These are phyloP conservation scores for Rhopilema esculentum DNA, from an alignment of 30 jellyfish, hydroid and myxozoan genomes.

Conservation along the genomic window DNA sequence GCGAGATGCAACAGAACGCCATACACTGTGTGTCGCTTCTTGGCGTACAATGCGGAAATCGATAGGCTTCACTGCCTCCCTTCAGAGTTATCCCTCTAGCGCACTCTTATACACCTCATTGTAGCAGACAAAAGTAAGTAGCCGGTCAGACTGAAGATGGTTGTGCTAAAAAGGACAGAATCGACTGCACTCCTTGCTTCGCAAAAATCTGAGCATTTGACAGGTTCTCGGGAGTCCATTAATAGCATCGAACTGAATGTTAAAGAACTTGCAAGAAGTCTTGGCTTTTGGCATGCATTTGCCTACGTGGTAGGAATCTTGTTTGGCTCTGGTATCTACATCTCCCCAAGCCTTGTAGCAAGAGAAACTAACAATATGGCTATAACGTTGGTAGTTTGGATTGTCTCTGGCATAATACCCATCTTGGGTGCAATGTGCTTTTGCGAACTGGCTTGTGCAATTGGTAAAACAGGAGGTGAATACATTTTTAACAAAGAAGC, in stretches of 20 bases:
- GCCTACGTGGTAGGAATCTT: conserved; percentile 51
- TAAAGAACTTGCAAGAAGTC: conserved; percentile 19
- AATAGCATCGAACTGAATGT: too few species aligned
- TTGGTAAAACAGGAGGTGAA: conserved; percentile 59
- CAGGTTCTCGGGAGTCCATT: neutral
- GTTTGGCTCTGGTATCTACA: conserved; percentile 57
- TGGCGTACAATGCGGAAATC: too few species aligned
- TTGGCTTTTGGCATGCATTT: conserved; percentile 52
- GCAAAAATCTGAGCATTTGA: neutral
- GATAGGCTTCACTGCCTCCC: too few species aligned
- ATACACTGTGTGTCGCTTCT: too few species aligned
- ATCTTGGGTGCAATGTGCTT: conserved; percentile 61
- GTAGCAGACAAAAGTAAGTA: too few species aligned
- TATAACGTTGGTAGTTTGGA: conserved; percentile 51
- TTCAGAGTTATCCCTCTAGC: too few species aligned
- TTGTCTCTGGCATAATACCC: conserved; percentile 11
- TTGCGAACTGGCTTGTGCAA: conserved; percentile 57
- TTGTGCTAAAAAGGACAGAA: neutral
- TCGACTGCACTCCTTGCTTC: neutral
- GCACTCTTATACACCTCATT: too few species aligned
- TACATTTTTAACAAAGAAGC: conserved; percentile 41
- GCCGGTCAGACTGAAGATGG: neutral
- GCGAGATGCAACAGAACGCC: too few species aligned
- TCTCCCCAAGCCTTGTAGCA: conserved; percentile 68
- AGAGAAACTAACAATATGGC: conserved; percentile 56